Conservation (phyloP, 2,113 vertebrate species). For the Muntiacus muntjak region DNA sequence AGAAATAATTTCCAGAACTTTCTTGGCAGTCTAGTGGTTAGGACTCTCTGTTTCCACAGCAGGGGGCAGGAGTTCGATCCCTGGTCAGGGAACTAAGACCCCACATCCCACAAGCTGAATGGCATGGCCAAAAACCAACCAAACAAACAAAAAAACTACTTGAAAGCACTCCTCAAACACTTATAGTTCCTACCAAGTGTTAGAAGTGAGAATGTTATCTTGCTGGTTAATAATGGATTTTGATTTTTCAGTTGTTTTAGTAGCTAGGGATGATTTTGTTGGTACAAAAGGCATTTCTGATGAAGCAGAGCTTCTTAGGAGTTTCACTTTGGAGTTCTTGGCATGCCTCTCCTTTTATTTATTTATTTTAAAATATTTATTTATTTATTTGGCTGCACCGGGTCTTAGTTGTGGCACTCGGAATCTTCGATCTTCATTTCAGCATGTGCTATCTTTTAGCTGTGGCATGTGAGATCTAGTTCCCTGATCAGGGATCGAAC, state of each 20-base stretch:
- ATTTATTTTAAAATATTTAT: neutral
- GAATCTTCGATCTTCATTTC: neutral
- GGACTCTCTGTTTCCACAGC: neutral
- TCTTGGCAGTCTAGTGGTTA: neutral
- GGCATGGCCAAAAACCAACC: neutral
- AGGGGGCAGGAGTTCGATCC: neutral
- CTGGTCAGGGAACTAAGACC: neutral
- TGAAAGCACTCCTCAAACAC: neutral
- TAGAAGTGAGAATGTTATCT: neutral
- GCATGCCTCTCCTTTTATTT: neutral
- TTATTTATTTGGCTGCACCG: neutral
- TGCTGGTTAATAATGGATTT: neutral
- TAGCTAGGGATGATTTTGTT: neutral
- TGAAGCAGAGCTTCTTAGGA: neutral
- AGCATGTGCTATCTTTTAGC: neutral
- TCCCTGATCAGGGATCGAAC: neutral
- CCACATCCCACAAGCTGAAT: neutral
- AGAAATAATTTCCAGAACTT: neutral
- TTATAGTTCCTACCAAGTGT: neutral
- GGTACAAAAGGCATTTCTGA: neutral
- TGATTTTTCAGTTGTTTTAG: conserved; percentile 26
- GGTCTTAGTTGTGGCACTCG: neutral
- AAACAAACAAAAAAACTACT: neutral
- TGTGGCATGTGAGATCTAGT: neutral
- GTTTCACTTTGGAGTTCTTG: neutral